Percentiles rank a stretch among this genome's conserved stretches.
Conservation (phyloP, 2,888 invertebrate species). For the Pterostichus madidus region DNA sequence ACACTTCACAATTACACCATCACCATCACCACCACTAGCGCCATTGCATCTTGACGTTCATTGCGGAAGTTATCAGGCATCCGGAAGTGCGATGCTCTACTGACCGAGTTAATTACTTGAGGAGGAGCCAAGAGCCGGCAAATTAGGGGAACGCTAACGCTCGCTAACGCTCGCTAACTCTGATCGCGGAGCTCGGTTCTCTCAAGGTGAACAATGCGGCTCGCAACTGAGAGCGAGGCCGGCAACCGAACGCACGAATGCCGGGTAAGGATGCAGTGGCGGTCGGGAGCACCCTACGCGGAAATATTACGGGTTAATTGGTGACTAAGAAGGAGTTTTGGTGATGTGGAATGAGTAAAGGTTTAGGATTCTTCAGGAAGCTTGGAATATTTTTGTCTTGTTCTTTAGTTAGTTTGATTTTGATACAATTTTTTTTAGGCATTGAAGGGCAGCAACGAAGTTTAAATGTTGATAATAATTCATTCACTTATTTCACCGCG, state of each 20-base stretch:
- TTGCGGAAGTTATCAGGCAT: slow-evolving; percentile 2
- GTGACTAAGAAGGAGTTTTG: no score
- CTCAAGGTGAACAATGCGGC: slow-evolving; percentile 71
- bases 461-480: no score
- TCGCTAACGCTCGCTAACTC: slow-evolving; percentile 71
- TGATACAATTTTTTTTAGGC: no score
- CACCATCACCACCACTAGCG: background rate
- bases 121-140: slow-evolving; percentile 68
- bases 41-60: slow-evolving; percentile 4
- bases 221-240: background rate
- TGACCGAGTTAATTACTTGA: slow-evolving; percentile 75
- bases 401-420: no score
- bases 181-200: slow-evolving; percentile 67
- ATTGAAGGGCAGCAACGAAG: no score
- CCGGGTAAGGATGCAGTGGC: slow-evolving; percentile 68
- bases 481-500: no score
- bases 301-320: no score
- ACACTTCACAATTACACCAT: background rate
- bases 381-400: no score
- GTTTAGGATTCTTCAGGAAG: no score
- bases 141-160: slow-evolving; percentile 74
- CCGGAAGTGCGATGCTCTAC: slow-evolving; percentile 73
- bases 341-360: no score
- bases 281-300: slow-evolving; percentile 62
- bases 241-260: slow-evolving; percentile 59